These are phyloP conservation scores for Andrena marginata DNA, from an alignment of 2,888 invertebrate species.

Conservation along the genomic window DNA sequence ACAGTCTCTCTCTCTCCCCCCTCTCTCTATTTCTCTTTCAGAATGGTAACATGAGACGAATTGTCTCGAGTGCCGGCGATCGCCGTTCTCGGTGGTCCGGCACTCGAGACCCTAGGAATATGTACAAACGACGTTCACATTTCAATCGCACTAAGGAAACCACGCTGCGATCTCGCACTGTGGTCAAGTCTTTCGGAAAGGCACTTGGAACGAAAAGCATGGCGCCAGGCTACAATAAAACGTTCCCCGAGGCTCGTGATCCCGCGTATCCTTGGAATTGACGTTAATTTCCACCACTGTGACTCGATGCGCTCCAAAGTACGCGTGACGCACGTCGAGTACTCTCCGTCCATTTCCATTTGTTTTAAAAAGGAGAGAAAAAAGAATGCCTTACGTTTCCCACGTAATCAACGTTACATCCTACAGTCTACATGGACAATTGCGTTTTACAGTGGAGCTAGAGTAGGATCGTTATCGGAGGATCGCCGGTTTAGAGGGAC, in stretches of 20 bases:
- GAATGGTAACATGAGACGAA: too few relatives aligned
- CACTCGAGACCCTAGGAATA: too few relatives aligned
- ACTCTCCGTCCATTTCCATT: neutral
- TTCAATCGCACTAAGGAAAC: too few relatives aligned
- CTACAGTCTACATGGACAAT: neutral
- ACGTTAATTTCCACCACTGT: constrained; percentile 28
- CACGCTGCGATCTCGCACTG: constrained; percentile 29
- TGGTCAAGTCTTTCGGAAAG: constrained; percentile 64
- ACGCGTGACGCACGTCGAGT: neutral
- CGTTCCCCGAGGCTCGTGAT: constrained; percentile 12
- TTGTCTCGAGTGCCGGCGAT: too few relatives aligned
- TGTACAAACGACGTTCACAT: too few relatives aligned
- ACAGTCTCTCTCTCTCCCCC: too few relatives aligned
- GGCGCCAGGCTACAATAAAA: constrained; percentile 52
- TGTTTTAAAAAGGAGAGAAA: neutral
- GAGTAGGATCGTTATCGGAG: constrained; percentile 25
- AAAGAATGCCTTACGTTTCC: constrained; percentile 3
- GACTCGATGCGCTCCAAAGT: neutral
- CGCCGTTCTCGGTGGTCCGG: too few relatives aligned
- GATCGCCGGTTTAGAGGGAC: neutral
- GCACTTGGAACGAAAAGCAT: constrained; percentile 75
- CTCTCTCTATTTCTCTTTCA: too few relatives aligned
- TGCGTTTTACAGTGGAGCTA: neutral
- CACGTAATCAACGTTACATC: neutral
- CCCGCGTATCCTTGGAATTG: constrained; percentile 31